Evolutionary conservation across 2,797 vertebrate species (phyloP), one percentile per base, ranked within the genome.

Genomic region (Pteropus rufus): DNA sequence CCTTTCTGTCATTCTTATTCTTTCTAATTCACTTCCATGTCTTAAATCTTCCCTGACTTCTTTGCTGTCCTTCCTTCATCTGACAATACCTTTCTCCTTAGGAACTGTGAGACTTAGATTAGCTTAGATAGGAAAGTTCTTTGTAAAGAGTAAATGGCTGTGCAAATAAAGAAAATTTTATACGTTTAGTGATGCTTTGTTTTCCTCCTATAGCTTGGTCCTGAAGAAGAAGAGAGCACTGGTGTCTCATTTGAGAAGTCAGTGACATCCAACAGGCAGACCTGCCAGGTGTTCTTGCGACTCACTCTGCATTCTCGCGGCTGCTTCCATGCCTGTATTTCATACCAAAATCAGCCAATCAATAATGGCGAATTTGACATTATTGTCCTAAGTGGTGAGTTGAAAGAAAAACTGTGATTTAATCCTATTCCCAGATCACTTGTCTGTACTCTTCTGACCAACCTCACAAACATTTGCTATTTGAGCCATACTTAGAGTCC

Each of bases 341-440:
- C 99, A 94, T 99, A 99, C 98, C 99, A 99, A 98, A 99, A 99
- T 97, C 99, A 99, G 98, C 99, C 99, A 29, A 99, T 99, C 98
- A 99, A 99, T 98, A 99, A 99, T 69, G 99, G 99, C 70, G 99
- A 99, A 97, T 99, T 99, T 98, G 99, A 99, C 98, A 99, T 99
- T 98, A 99, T 99, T 98, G 99, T 99, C 98, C 98, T 99, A 97
- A 99, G 98, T 98, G 99, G 99, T 99, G 97, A 99, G 99, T 98
- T 73, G 39, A 97, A 91, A 96, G 26, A 76, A 94, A 67, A 91
- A 87, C 41, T n/a, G 5, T 31, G 52, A 75, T 75, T 89, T 85
- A 75, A 41, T 46, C 46, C 18, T 75, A 3, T 94, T 77, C 36
- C 62, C 21, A 26, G 31, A 23, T 36, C 86, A 65, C 39, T 67